Base-by-base conservation (phyloP, 2,113 vertebrate genomes). In the Merops nubicus region DNA sequence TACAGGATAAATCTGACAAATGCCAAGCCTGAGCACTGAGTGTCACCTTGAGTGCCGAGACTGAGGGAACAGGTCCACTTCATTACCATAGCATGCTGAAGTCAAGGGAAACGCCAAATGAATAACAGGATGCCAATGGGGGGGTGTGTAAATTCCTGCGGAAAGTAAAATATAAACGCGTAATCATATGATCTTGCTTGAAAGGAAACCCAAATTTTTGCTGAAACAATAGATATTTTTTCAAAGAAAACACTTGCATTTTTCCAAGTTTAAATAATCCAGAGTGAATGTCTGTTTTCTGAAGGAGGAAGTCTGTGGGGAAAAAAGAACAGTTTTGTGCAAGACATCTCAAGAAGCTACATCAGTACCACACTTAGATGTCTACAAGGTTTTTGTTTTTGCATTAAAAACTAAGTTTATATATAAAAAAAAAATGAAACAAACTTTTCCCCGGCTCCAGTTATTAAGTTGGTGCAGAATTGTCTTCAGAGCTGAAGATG, bases 101-200 rank as follows among this genome's bases (percentile, higher is more conserved):
- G 95, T 67, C 33, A 97, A 96, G 98, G 97, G 98, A 98, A 98
- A 94, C 91, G n/a, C 96, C 85, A 59, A 97, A 94, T 98, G 98
- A 98, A 98, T 98, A 99, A 98, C 98, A 99, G 98, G 98, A 99
- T 98, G 97, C 97, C 98, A 98, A 98, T 94, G 93, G 97, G 98
- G 98, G 98, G 92, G 98, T 96, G 98, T 98, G 98, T 95, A 80
- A 97, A 98, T 98, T 99, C 98, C 98, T 99, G 98, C 98, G 98
- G 98, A 98, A 98, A 98, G 98, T 97, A 98, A 98, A 98, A 98
- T 98, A 98, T 98, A 98, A 98, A 98, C 97, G 97, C 7, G 95
- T 93, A 98, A 98, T 99, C 98, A 96, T 98, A 98, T 98, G 97
- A 98, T 99, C 98, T 97, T 93, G 95, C 95, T 98, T 97, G 97